These are phyloP conservation scores for Taxidea taxus DNA, from an alignment of 2,113 vertebrate species.

Conservation along the genomic window DNA sequence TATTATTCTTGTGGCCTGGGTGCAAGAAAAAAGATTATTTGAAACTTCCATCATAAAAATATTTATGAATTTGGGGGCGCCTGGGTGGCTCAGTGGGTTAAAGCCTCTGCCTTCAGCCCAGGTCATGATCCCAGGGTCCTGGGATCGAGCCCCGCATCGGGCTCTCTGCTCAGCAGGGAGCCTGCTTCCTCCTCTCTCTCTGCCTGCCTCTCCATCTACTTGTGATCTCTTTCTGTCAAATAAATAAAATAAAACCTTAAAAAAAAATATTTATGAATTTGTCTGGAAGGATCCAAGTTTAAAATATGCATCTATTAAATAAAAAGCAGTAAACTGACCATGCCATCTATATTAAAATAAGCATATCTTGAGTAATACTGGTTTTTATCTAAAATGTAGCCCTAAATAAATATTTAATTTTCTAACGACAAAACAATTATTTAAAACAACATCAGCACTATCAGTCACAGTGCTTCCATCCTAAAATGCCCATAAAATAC, in stretches of 20 bases:
- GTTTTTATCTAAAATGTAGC: neutral
- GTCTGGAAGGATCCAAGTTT: neutral
- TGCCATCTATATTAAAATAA: neutral
- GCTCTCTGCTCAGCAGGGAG: too few species aligned
- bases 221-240: too few species aligned
- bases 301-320: neutral
- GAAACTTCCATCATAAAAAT: neutral
- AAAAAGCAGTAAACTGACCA: neutral
- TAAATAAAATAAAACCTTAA: too few species aligned
- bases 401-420: neutral
- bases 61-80: neutral
- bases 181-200: too few species aligned
- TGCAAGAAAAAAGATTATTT: neutral
- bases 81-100: too few species aligned
- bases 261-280: neutral
- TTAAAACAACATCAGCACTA: neutral
- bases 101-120: too few species aligned
- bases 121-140: too few species aligned
- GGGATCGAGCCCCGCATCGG: too few species aligned
- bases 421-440: neutral
- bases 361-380: neutral
- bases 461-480: neutral
- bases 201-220: too few species aligned
- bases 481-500: neutral
- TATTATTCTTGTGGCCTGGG: neutral